Evolutionary conservation across 2,113 vertebrate species (phyloP), one percentile per base, ranked within the genome.

Genomic region (Triplophysa dalaica): DNA sequence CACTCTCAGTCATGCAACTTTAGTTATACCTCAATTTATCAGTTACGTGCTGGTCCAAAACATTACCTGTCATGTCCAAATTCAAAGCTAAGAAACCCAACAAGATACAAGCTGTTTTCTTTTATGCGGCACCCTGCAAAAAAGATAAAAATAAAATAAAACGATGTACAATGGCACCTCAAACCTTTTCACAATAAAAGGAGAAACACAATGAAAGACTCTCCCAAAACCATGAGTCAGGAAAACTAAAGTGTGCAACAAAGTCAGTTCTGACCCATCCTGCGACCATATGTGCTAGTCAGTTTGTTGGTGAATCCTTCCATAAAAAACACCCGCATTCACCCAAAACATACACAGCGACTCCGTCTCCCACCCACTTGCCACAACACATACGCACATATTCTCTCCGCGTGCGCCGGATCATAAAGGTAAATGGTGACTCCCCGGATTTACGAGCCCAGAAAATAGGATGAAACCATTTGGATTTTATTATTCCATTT

Each of bases 401-500:
- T 70, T 22, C 67, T 65, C 67, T 26, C 66, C 14, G 62, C 90
- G 91, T 89, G 86, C 81, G 78, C 89, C 83, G 88, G 92, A 95
- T 89, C 90, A 88, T 94, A 90, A 94, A 96, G 95, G 94, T 96
- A 95, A 90, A 94, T 90, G 83, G 90, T 82, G 91, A 94, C 95
- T 95, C 93, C 91, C 91, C 91, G 94, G 95, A 95, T 98, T 98
- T 96, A 97, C 94, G 93, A 94, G 87, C 80, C 94, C 92, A 92
- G 95, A 96, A 96, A 95, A 95, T 94, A 94, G 95, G 95, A 97
- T 95, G 95, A 97, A 98, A 95, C 95, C 96, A 96, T 98, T 98
- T 98, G 95, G 94, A 95, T 98, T 98, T 98, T 97, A 98, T 98
- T 97, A 98, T 98, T 98, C 94, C 95, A 96, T 97, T 97, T 98